Conservation (phyloP, 2,797 vertebrate species). For the Enteromius afrohamiltoni region DNA sequence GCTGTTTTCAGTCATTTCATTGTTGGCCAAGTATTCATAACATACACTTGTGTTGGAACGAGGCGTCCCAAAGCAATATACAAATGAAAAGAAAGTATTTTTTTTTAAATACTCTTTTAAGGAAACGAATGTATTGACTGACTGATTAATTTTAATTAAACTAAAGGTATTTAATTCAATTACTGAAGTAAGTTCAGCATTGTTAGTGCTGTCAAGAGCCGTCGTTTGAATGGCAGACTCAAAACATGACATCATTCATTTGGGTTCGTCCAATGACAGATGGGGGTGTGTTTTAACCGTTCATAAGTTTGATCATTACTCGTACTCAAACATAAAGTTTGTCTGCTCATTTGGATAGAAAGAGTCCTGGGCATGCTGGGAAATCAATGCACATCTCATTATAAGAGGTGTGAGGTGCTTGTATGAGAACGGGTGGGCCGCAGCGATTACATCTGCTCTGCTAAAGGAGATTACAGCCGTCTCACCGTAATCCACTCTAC, state of each 20-base stretch:
- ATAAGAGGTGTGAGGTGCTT: neutral
- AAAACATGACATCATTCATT: neutral
- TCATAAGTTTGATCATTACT: neutral
- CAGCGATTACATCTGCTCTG: neutral
- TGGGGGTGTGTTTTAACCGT: neutral
- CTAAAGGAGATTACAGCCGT: neutral
- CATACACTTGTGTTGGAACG: too few relatives aligned
- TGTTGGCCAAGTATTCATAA: too few relatives aligned
- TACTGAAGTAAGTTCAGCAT: neutral
- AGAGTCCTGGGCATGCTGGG: neutral
- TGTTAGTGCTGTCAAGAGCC: neutral
- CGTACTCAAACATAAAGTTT: neutral
- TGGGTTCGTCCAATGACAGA: too few relatives aligned
- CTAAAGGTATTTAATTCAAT: neutral
- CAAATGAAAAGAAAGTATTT: too few relatives aligned
- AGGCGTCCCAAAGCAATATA: too few relatives aligned
- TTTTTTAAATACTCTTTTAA: too few relatives aligned
- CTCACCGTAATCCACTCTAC: neutral
- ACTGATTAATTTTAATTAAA: neutral
- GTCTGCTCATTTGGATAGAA: neutral
- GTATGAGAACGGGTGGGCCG: neutral
- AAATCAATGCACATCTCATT: neutral
- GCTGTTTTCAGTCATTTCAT: too few relatives aligned
- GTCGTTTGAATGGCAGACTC: neutral
- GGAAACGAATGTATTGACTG: too few relatives aligned